Base-by-base conservation (phyloP, 2,888 invertebrate species). In the Drosophila koepferae region DNA sequence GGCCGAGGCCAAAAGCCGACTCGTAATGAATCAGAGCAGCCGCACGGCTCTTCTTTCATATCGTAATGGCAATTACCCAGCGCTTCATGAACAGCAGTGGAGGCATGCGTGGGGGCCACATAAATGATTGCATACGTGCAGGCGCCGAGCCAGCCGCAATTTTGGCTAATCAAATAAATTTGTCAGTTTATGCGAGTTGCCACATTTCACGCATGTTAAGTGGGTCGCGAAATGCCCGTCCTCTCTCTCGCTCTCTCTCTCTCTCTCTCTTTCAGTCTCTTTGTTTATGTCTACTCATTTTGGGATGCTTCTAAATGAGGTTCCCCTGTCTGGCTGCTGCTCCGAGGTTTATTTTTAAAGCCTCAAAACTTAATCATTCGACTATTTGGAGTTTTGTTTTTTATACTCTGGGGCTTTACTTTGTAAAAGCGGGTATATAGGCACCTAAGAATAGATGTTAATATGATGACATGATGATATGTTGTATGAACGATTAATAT, bases 141-240 rank as follows among this genome's bases (percentile, higher is more conserved):
- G 71, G 71, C 68, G 62, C 48, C 48, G 69, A 18, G 61, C 8
- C 64, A 64, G 55, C 20, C 60, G 55, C 53, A 51, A 64, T 74
- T 67, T 61, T 14, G 41, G 67, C 67, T 80, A 82, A 79, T 73
- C 80, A 85, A 71, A 82, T 85, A 85, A 82, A 85, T 78, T 80
- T 77, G 77, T 71, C 82, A 79, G 67, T 77, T 86, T 74, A 85
- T 82, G 86, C 55, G 72, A 63, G 55, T 70, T 70, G 77, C 61
- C 76, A 34, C 82, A 79, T 82, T 79, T 72, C 77, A 59, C 72
- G 82, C 82, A 82, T 85, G 69, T 76, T 72, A 85, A 82, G 82
- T 70, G 65, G 44, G 46, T 59, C 62, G 41, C 63, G 12, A 38
- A 43, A 31, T 23, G 1, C 36, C 31, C 34, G 14, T 44, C 1